Conservation (phyloP, 1,140 invertebrate species). For the Drosophila grimshawi region DNA sequence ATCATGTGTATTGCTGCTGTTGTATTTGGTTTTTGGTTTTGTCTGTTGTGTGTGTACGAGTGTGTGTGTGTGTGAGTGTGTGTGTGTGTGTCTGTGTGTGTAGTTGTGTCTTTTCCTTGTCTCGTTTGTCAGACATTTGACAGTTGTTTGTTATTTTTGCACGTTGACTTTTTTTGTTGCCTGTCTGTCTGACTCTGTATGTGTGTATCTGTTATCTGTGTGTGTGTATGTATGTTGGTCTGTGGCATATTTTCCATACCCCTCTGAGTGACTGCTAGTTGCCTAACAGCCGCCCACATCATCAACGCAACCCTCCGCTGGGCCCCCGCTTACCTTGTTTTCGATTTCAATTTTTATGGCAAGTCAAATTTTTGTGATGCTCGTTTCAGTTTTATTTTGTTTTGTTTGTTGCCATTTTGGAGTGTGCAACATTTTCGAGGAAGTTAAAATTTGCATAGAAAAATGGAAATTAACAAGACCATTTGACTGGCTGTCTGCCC, state of each 20-base stretch:
- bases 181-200: constrained; percentile 46
- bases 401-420: constrained; percentile 72
- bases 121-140: constrained; percentile 83
- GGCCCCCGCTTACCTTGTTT: constrained; percentile 38
- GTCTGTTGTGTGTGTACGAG: constrained; percentile 30
- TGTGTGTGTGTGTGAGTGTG: constrained; percentile 33
- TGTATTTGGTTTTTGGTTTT: constrained; percentile 40
- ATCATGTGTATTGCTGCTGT: constrained; percentile 24
- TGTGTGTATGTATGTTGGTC: constrained; percentile 52
- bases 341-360: constrained; percentile 81
- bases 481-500: constrained; percentile 75
- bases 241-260: constrained; percentile 76
- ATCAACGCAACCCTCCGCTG: constrained; percentile 9
- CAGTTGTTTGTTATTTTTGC: constrained; percentile 83
- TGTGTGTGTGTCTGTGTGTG: constrained; percentile 31
- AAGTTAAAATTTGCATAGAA: constrained; percentile 83
- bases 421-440: constrained; percentile 67
- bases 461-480: constrained; percentile 84
- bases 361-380: constrained; percentile 76
- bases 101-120: constrained; percentile 76
- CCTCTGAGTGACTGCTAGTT: constrained; percentile 43
- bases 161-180: constrained; percentile 73
- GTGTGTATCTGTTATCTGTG: constrained; percentile 19
- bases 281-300: constrained; percentile 78
- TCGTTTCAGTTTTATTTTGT: constrained; percentile 43